These are phyloP conservation scores for Poecilia picta DNA, from an alignment of 2,797 vertebrate species.

Conservation along the genomic window DNA sequence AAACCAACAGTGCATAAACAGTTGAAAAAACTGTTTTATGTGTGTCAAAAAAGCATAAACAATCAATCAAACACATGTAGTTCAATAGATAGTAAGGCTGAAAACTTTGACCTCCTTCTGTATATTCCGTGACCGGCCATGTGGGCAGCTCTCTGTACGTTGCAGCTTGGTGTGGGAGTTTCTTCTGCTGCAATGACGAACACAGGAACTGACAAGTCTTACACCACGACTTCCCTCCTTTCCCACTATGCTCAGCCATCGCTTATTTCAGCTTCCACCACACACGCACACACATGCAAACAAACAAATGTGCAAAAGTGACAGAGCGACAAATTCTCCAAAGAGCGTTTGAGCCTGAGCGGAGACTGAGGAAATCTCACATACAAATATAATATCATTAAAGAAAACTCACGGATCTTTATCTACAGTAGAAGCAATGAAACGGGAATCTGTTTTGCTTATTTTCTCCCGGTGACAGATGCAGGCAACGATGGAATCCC, in stretches of 20 bases:
- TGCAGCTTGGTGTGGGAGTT: constrained; percentile 49
- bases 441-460: constrained; percentile 7
- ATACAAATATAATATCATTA: constrained; percentile 57
- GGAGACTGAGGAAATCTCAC: constrained; percentile 37
- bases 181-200: constrained; percentile 53
- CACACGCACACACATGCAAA: constrained; percentile 1
- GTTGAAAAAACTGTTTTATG: too few species aligned
- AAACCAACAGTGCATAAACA: too few species aligned
- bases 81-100: neutral
- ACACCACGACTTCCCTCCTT: constrained; percentile 63
- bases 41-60: neutral
- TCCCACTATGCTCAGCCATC: constrained; percentile 54
- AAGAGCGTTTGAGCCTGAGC: constrained; percentile 41
- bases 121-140: constrained; percentile 5
- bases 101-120: neutral
- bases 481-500: constrained; percentile 24
- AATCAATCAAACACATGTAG: neutral
- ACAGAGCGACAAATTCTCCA: constrained; percentile 22
- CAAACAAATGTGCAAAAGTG: constrained; percentile 8
- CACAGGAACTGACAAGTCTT: constrained; percentile 69
- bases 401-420: constrained; percentile 35
- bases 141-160: constrained; percentile 23
- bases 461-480: constrained; percentile 25
- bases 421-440: constrained; percentile 24
- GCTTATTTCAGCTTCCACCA: constrained; percentile 52